Evolutionary conservation across 2,888 invertebrate species (phyloP).

Genomic region (Barypeithes pellucidus): DNA sequence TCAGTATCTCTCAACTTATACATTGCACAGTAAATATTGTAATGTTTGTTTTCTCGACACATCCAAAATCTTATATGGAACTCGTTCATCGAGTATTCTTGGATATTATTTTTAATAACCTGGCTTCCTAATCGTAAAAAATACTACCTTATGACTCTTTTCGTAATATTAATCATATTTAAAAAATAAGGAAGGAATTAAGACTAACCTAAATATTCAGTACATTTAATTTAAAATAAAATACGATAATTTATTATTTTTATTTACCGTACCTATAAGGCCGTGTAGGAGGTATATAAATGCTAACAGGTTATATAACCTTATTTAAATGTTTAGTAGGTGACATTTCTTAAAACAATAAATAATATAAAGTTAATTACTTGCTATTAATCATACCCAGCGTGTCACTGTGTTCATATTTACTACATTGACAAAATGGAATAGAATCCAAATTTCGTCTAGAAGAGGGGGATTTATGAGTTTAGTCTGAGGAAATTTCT

Average conservation of each 20-base stretch:
- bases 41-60: too few species aligned
- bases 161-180: too few species aligned
- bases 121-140: too few species aligned
- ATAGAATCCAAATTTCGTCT: constrained; percentile 31
- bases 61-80: too few species aligned
- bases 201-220: not conserved
- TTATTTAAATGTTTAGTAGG: constrained; percentile 49
- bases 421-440: constrained; percentile 41
- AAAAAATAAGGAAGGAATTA: too few species aligned
- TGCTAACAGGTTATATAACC: constrained; percentile 49
- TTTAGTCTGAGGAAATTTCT: constrained; percentile 16
- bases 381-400: constrained; percentile 44
- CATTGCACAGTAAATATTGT: too few species aligned
- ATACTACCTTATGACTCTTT: too few species aligned
- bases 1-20: too few species aligned
- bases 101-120: too few species aligned
- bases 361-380: constrained; percentile 50
- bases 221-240: constrained; percentile 12
- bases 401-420: constrained; percentile 23
- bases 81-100: too few species aligned
- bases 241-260: constrained; percentile 24
- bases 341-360: constrained; percentile 53
- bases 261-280: constrained; percentile 17
- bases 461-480: not conserved
- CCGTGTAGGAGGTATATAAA: constrained; percentile 45